A percentile compares a stretch with the other conserved stretches of the same genome.
Evolutionary conservation across 2,888 invertebrate species (phyloP).

Genomic region (Gymnoscelis rufifasciata): DNA sequence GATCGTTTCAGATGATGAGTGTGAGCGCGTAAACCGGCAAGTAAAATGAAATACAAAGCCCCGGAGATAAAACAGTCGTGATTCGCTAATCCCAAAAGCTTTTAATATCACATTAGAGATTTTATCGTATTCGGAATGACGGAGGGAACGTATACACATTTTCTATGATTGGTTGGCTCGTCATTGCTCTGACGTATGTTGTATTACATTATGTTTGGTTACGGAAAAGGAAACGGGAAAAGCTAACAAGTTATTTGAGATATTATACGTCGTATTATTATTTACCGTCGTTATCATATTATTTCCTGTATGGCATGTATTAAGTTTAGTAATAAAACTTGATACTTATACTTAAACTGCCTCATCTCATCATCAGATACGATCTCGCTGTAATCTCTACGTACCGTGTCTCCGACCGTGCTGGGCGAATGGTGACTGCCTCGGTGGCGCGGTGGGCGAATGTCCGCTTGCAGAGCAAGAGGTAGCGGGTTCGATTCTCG

Average conservation of each 20-base stretch:
- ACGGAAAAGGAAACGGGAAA: neutral
- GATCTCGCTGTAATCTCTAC: no score
- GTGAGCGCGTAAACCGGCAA: conserved; percentile 16
- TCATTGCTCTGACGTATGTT: neutral
- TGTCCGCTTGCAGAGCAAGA: no score
- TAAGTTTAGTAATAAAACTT: neutral
- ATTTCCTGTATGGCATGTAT: neutral
- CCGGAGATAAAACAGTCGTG: conserved; percentile 7
- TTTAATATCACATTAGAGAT: conserved; percentile 8
- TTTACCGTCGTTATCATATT: neutral
- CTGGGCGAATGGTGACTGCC: no score
- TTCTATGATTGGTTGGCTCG: neutral
- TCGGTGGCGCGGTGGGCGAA: no score
- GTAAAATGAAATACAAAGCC: conserved; percentile 20
- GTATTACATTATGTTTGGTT: neutral
- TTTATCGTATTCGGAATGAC: conserved; percentile 1
- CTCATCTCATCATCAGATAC: no score
- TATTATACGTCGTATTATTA: neutral
- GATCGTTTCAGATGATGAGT: conserved; percentile 18
- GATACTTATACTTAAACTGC: no score
- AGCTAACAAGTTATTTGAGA: neutral
- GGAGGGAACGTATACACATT: neutral
- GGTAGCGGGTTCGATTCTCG: no score
- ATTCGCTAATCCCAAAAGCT: conserved; percentile 6
- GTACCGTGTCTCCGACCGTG: no score